Evolutionary conservation across 2,113 vertebrate genomes (phyloP), one percentile per base, ranked within the genome.

Genomic region (Anhinga anhinga): DNA sequence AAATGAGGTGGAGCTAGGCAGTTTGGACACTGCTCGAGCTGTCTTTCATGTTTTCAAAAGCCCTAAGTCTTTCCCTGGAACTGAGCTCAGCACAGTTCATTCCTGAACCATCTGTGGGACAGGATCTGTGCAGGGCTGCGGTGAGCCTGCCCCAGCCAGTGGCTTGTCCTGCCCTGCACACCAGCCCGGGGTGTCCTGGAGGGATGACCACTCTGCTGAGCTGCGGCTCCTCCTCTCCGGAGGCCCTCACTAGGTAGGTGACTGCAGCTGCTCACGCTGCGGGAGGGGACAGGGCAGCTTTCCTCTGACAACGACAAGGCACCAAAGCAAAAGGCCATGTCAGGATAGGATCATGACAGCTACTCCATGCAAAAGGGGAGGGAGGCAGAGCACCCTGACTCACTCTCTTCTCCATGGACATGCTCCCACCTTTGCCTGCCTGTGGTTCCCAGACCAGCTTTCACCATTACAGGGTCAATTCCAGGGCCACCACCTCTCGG

Each of bases 111-210:
- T 9, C 8, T 1, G 0, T 69, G 38, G 83, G 36, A 34, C 36
- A 8, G 5, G 36, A 36, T 22, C 38, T 0, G 0, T 40, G 49
- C 17, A 21, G 62, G 65, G 21, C 65, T 83, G 58, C 2, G 1
- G 10, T 0, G 1, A 49, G 40, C 44, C 29, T 22, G 19, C 40
- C 67, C 56, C 3, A 1, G 45, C 23, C 84, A 74, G 40, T 3
- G 1, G 26, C 49, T 65, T 12, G 30, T 86, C 42, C 70, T 76
- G 56, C 61, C 38, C 42, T 4, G 2, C n/a, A 23, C n/a, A 4
- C 13, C 52, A 34, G 73, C 49, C 69, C 0, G 0, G 34, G n/a
- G 8, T 12, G 3, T 56, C 66, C 58, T 1, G 0, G 20, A 42
- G 61, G 27, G 10, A 27, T 20, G 44, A 34, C 13, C 49, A 25